phyloP scores from a whole-genome alignment of 2,113 vertebrate species.

The Dicaeum eximium region DNA sequence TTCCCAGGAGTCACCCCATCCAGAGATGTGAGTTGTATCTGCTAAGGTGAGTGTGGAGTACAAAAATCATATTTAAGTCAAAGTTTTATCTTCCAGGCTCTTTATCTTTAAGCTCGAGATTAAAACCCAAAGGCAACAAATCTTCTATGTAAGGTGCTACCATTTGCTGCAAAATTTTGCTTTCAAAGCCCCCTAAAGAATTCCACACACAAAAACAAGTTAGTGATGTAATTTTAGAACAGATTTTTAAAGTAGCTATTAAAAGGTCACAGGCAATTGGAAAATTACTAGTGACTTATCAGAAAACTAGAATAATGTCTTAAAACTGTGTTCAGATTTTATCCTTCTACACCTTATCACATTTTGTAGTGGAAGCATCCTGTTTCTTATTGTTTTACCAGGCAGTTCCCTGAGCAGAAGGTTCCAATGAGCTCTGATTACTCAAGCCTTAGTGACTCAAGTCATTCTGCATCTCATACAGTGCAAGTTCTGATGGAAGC shows the following conservation, averaged over 20 bases:
- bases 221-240: not conserved
- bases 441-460: not conserved
- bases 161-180: not conserved
- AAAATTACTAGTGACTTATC: not conserved
- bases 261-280: not conserved
- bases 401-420: not conserved
- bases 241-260: not conserved
- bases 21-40: not conserved
- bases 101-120: not conserved
- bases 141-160: not conserved
- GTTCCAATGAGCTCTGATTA: not conserved
- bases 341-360: not conserved
- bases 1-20: not conserved
- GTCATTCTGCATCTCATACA: not conserved
- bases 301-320: not conserved
- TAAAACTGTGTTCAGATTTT: not conserved
- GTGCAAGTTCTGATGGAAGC: not conserved
- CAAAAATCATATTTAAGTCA: not conserved
- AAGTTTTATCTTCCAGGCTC: not conserved
- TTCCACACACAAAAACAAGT: not conserved
- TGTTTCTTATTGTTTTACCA: not conserved
- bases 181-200: not conserved
- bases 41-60: not conserved
- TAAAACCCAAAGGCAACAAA: not conserved
- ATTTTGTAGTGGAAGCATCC: not conserved